These are phyloP conservation scores for Falco punctatus DNA, from an alignment of 2,113 vertebrate species.

Conservation along the genomic window DNA sequence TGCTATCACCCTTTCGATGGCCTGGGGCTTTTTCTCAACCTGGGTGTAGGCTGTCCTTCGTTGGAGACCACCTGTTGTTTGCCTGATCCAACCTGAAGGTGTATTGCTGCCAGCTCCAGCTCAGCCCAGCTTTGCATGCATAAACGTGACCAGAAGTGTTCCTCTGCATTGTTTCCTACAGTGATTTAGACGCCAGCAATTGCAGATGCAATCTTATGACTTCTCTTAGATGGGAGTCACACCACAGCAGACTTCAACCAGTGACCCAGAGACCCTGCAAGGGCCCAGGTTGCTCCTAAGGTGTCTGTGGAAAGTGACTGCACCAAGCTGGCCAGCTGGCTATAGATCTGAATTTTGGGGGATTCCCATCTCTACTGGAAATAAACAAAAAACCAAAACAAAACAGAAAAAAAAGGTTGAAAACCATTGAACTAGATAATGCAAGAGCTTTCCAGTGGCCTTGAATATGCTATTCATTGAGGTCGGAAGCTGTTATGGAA, in stretches of 20 bases:
- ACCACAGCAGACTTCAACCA: background rate
- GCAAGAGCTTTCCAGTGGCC: conserved; percentile 32
- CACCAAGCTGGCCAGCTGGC: background rate
- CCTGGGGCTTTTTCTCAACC: background rate
- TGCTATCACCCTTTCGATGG: background rate
- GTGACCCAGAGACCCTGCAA: background rate
- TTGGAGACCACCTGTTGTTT: background rate
- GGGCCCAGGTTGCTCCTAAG: background rate
- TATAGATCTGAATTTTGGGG: background rate
- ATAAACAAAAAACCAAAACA: background rate
- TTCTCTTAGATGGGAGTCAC: background rate
- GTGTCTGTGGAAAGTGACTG: background rate
- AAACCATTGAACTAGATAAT: conserved; percentile 22
- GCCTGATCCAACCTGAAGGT: background rate
- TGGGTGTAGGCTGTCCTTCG: background rate
- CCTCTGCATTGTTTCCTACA: background rate
- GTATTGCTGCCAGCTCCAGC: background rate
- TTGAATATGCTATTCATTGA: conserved; percentile 54
- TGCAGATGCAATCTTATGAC: background rate
- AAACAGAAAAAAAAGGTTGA: background rate
- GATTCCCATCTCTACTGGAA: conserved; percentile 10
- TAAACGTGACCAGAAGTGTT: background rate
- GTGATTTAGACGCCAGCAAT: background rate
- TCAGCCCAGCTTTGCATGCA: background rate
- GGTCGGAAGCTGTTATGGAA: conserved; percentile 36